Evolutionary conservation across 2,797 vertebrate genomes (phyloP).

Genomic region (Antrozous pallidus): DNA sequence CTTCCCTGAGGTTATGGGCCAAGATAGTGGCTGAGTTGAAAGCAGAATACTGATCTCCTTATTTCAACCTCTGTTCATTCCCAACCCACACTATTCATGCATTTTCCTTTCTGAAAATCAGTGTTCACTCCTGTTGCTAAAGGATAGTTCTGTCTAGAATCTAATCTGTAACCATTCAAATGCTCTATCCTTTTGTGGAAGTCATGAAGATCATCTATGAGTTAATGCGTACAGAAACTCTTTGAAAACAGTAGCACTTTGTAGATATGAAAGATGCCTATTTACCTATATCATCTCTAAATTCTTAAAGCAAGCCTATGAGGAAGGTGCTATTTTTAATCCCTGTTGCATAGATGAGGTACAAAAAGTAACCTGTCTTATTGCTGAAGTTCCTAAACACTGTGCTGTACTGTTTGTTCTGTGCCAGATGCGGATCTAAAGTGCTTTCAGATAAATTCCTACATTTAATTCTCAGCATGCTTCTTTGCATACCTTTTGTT

Average conservation of each 20-base stretch:
- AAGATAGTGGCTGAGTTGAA: background rate
- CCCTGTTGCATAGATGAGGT: background rate
- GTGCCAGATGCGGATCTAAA: background rate
- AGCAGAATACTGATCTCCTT: background rate
- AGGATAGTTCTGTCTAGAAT: background rate
- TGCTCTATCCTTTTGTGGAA: background rate
- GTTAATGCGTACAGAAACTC: background rate
- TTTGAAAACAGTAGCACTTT: constrained; percentile 9
- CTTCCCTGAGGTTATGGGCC: background rate
- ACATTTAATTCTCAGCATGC: background rate
- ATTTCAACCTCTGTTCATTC: constrained; percentile 10
- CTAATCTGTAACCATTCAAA: background rate
- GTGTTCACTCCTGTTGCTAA: background rate
- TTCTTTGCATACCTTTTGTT: background rate
- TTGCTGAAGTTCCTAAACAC: background rate
- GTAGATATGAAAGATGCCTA: background rate
- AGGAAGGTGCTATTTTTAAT: constrained; percentile 13
- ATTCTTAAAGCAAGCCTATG: background rate
- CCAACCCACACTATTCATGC: background rate
- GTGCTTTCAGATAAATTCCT: background rate
- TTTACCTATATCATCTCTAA: background rate
- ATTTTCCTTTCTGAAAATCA: background rate
- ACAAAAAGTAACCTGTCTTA: background rate
- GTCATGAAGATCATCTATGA: background rate
- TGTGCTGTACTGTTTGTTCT: background rate